These are phyloP conservation scores for Sinocyclocheilus anophthalmus DNA, from an alignment of 2,113 vertebrate species.

Conservation along the genomic window DNA sequence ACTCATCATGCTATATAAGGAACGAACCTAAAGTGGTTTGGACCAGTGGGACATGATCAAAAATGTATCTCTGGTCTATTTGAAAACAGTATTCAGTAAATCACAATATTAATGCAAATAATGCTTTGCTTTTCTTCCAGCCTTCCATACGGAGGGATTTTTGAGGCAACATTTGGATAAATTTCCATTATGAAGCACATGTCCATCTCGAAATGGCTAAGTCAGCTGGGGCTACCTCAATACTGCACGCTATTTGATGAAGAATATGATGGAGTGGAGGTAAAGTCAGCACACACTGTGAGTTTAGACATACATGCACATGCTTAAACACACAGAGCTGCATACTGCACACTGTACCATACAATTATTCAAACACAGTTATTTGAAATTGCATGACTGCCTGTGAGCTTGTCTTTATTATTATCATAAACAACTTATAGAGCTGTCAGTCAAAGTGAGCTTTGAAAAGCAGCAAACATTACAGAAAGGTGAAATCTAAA, in stretches of 20 bases:
- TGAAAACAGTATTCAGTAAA: neutral
- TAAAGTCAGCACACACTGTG: constrained; percentile 61
- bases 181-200: constrained; percentile 74
- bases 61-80: neutral
- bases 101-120: neutral
- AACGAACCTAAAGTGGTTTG: neutral
- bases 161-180: neutral
- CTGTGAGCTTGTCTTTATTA: constrained; percentile 26
- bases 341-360: neutral
- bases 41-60: neutral
- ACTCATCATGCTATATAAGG: neutral
- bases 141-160: neutral
- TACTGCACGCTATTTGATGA: constrained; percentile 76
- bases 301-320: constrained; percentile 3
- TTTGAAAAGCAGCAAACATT: neutral
- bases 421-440: neutral
- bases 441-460: neutral
- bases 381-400: neutral
- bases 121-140: neutral
- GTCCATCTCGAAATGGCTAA: constrained; percentile 78
- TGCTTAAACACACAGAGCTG: neutral
- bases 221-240: constrained; percentile 77
- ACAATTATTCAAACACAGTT: constrained; percentile 7
- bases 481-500: constrained; percentile 18
- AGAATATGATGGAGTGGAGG: constrained; percentile 78